Percentiles rank a stretch among this genome's conserved stretches.
These are phyloP conservation scores for Microcebus lehilahytsara DNA, from an alignment of 2,113 vertebrate species.

Conservation along the genomic window DNA sequence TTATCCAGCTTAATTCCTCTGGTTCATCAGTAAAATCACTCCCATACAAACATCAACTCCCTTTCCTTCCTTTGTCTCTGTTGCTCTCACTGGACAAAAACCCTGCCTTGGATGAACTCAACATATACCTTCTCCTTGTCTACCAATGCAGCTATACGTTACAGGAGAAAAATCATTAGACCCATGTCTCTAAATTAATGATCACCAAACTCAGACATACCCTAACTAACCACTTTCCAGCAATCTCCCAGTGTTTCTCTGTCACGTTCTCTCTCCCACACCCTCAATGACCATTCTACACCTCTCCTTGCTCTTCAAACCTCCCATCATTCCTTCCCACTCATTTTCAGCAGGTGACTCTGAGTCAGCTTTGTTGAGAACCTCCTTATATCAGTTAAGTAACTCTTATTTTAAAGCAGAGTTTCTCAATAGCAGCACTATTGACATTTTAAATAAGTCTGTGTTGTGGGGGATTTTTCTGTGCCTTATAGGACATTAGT, in stretches of 20 bases:
- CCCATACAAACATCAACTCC: neutral
- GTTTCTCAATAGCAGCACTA: neutral
- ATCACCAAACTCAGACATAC: neutral
- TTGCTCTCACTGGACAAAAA: neutral
- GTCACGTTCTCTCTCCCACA: neutral
- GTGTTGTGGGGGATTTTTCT: neutral
- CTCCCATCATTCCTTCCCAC: neutral
- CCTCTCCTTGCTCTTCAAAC: neutral
- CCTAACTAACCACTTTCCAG: neutral
- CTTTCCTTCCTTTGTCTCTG: neutral
- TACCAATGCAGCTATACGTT: neutral
- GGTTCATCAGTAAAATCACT: neutral
- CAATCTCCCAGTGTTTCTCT: neutral
- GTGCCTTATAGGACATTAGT: neutral
- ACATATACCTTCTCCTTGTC: neutral
- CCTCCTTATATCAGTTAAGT: neutral
- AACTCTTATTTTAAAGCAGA: neutral
- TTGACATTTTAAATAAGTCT: neutral
- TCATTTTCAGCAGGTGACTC: neutral
- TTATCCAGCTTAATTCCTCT: constrained; percentile 10
- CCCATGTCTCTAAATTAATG: neutral
- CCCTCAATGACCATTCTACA: neutral
- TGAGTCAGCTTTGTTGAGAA: constrained; percentile 13
- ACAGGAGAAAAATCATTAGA: neutral
- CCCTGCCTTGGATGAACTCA: neutral